A percentile compares a stretch with the other conserved stretches of the same genome.
phyloP scores from a whole-genome alignment of 2,113 vertebrate species.

The Gracilinanus agilis region DNA sequence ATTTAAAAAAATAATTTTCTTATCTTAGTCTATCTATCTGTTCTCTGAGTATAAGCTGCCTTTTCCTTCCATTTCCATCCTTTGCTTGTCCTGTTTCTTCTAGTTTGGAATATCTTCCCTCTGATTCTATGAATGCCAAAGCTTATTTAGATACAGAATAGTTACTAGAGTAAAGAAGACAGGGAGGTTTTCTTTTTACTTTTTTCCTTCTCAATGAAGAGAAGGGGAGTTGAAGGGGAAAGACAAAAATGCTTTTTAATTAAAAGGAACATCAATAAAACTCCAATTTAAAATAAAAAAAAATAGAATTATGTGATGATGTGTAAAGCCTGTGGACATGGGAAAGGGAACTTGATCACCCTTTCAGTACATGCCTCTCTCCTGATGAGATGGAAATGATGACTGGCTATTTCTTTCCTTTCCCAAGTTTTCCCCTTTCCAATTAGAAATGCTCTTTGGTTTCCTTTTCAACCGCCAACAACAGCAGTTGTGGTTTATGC shows the following conservation, averaged over 20 bases:
- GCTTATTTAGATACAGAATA: neutral
- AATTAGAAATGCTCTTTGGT: conserved; percentile 21
- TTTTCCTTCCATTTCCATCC: neutral
- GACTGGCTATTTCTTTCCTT: conserved; percentile 10
- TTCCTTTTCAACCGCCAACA: conserved; percentile 13
- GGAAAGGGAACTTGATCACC: neutral
- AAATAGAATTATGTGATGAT: neutral
- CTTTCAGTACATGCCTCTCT: neutral
- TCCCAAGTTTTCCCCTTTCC: conserved; percentile 34
- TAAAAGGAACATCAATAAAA: neutral
- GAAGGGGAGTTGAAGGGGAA: neutral
- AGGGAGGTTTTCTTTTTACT: neutral
- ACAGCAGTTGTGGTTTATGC: conserved; percentile 32
- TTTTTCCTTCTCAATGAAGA: neutral
- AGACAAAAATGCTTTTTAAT: neutral
- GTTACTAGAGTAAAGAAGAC: neutral
- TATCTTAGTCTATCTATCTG: neutral
- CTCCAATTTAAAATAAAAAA: neutral
- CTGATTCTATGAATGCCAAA: neutral
- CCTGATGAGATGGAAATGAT: neutral
- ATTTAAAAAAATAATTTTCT: neutral
- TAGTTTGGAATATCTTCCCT: neutral
- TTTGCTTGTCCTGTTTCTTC: neutral
- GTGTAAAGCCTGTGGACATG: neutral
- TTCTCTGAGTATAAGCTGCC: neutral